Evolutionary conservation across 2,888 invertebrate genomes (phyloP).

Genomic region (Hirudinaria manillensis): DNA sequence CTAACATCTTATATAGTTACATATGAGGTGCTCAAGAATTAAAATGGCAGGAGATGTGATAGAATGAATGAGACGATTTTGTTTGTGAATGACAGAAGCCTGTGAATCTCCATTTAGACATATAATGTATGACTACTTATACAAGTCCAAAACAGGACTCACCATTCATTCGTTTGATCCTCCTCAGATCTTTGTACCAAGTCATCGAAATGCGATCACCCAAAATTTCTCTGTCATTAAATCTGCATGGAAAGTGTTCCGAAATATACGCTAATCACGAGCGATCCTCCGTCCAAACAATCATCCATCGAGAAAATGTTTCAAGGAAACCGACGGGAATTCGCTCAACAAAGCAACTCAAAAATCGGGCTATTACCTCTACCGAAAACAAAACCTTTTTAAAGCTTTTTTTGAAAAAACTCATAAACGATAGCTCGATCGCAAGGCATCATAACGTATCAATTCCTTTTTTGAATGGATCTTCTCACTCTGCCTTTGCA

Average conservation of each 20-base stretch:
- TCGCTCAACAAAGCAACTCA: neutral
- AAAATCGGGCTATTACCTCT: conserved; percentile 10
- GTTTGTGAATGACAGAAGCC: too few species aligned
- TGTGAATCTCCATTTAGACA: too few species aligned
- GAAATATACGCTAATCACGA: conserved; percentile 17
- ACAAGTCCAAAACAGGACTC: neutral
- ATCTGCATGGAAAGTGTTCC: conserved; percentile 32
- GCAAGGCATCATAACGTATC: neutral
- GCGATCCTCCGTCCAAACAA: too few species aligned
- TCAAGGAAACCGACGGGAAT: neutral
- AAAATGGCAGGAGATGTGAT: too few species aligned
- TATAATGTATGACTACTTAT: neutral
- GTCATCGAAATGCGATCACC: conserved; percentile 39
- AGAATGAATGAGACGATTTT: too few species aligned
- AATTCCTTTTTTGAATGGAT: too few species aligned
- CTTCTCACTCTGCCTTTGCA: too few species aligned
- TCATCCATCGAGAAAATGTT: too few species aligned
- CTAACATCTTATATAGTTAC: too few species aligned
- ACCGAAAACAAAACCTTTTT: neutral
- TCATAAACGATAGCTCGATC: neutral
- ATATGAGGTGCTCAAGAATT: too few species aligned
- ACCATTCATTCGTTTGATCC: conserved; percentile 33
- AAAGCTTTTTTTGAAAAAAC: neutral
- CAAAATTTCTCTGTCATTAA: conserved; percentile 38
- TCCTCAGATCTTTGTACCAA: conserved; percentile 41